These are phyloP conservation scores for Cyprinodon brontotheroides DNA, from an alignment of 2,113 vertebrate species.

Conservation along the genomic window DNA sequence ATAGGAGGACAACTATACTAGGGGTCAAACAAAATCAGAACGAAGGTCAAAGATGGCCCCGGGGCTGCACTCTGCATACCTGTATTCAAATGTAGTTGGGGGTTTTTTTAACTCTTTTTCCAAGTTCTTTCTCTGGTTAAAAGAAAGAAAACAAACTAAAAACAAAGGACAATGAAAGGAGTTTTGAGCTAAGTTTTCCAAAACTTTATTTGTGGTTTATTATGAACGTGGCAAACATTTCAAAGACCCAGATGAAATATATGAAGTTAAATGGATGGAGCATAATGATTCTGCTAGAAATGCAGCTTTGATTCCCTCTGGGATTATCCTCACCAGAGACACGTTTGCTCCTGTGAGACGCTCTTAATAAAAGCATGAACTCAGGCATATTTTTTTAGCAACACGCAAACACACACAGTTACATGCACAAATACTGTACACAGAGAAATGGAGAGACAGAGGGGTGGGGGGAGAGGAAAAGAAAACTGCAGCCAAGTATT, in stretches of 20 bases:
- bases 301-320: constrained; percentile 46
- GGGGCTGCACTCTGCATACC: too few relatives aligned
- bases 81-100: too few relatives aligned
- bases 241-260: constrained; percentile 16
- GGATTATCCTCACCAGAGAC: constrained; percentile 34
- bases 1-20: too few relatives aligned
- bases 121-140: not conserved
- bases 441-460: not conserved
- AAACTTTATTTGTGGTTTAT: not conserved
- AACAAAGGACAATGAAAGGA: not conserved
- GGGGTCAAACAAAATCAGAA: too few relatives aligned
- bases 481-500: constrained; percentile 29
- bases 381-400: constrained; percentile 9
- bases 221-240: not conserved
- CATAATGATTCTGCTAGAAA: constrained; percentile 19
- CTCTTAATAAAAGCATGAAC: constrained; percentile 27
- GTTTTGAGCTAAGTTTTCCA: not conserved
- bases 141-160: not conserved
- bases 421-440: not conserved
- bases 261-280: constrained; percentile 32
- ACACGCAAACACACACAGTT: constrained; percentile 7
- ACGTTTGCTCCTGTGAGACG: constrained; percentile 36
- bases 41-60: too few relatives aligned
- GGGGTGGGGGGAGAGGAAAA: constrained; percentile 37
- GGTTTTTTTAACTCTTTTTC: too few relatives aligned